phyloP scores from a whole-genome alignment of 2,113 vertebrate species.

The Hippoglossus stenolepis region DNA sequence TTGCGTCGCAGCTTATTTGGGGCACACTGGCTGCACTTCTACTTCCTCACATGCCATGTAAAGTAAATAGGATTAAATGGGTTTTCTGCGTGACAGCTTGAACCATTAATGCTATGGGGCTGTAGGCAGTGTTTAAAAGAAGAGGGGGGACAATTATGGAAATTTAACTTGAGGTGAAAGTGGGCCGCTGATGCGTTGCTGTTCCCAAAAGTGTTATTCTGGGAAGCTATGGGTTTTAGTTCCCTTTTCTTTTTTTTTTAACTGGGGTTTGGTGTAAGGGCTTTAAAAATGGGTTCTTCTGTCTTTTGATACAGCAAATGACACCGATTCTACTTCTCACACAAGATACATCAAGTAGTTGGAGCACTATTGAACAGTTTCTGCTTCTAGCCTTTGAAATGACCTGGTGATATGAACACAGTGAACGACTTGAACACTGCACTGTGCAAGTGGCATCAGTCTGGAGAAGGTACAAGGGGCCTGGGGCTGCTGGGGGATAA shows the following conservation, averaged over 20 bases:
- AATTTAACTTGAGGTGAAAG: constrained; percentile 15
- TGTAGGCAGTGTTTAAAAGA: constrained; percentile 7
- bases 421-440: background rate
- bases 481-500: background rate
- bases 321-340: background rate
- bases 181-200: background rate
- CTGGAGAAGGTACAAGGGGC: background rate
- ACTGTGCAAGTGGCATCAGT: background rate
- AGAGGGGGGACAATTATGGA: constrained; percentile 18
- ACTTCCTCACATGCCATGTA: constrained; percentile 64
- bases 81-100: constrained; percentile 45
- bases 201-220: background rate
- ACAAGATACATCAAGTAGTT: background rate
- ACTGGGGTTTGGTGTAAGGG: background rate
- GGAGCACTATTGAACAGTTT: background rate
- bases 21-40: constrained; percentile 47
- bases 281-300: background rate
- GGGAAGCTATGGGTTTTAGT: background rate
- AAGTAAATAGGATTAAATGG: constrained; percentile 65
- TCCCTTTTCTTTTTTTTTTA: background rate
- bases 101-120: constrained; percentile 23
- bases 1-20: constrained; percentile 44
- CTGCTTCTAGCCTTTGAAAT: background rate
- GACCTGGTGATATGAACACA: background rate
- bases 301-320: background rate